A percentile compares a stretch with the other conserved stretches of the same genome.
Evolutionary conservation across 2,797 vertebrate genomes (phyloP).

Genomic region (Acrocephalus scirpaceus): DNA sequence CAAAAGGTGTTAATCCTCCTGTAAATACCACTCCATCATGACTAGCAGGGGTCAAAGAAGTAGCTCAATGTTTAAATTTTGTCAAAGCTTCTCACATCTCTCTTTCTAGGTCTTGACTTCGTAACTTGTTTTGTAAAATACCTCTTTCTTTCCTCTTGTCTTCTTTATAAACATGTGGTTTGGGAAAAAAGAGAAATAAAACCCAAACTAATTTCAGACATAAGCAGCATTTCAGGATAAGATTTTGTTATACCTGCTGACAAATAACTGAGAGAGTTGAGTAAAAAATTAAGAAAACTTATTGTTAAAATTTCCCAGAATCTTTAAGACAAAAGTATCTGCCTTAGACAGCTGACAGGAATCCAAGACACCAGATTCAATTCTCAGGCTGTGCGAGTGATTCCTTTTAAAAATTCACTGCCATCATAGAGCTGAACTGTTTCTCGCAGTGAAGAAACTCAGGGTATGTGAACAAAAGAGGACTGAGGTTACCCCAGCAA

Average conservation of each 20-base stretch:
- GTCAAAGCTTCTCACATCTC: not conserved
- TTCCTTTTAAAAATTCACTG: not conserved
- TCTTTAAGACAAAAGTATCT: not conserved
- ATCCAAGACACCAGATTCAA: not conserved
- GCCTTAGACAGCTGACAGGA: not conserved
- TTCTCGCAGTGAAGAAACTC: not conserved
- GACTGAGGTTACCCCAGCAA: not conserved
- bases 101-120: not conserved
- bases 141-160: not conserved
- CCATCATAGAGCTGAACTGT: not conserved
- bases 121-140: not conserved
- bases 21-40: conserved; percentile 27
- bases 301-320: not conserved
- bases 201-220: not conserved
- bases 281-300: not conserved
- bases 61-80: conserved; percentile 9
- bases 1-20: conserved; percentile 33
- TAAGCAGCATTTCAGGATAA: not conserved
- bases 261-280: not conserved
- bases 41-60: conserved; percentile 21
- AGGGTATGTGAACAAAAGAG: not conserved
- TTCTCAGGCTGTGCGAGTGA: accelerated
- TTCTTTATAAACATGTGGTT: not conserved
- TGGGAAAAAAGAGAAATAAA: not conserved
- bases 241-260: not conserved